These are phyloP conservation scores for Leptopilina myrica DNA, from an alignment of 2,888 invertebrate species.

Conservation along the genomic window DNA sequence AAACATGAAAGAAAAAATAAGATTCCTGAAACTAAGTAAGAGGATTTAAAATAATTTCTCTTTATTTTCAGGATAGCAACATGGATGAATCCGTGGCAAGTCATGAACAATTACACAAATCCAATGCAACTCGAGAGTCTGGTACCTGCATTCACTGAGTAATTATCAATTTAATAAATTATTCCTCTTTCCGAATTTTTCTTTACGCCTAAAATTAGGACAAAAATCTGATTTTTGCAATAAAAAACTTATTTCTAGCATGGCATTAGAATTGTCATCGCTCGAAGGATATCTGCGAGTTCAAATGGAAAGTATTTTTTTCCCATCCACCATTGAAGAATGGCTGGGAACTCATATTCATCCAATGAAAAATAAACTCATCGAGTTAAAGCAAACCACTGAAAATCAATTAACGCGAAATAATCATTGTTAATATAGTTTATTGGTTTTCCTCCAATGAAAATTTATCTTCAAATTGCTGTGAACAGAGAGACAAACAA, in stretches of 20 bases:
- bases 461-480: background rate
- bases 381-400: constrained; percentile 78
- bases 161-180: constrained; percentile 57
- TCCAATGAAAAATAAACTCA: constrained; percentile 78
- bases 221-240: constrained; percentile 19
- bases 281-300: constrained; percentile 78
- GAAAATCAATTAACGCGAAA: constrained; percentile 78
- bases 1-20: background rate
- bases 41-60: background rate
- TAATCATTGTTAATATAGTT: constrained; percentile 55
- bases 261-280: constrained; percentile 78
- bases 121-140: constrained; percentile 82
- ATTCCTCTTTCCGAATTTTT: background rate
- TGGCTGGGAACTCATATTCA: constrained; percentile 80
- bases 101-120: constrained; percentile 81
- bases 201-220: background rate
- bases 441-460: background rate
- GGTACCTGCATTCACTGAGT: constrained; percentile 80
- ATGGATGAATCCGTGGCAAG: constrained; percentile 86
- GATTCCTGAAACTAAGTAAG: too few relatives aligned
- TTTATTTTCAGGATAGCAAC: constrained; percentile 80
- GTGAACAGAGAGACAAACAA: constrained; percentile 3
- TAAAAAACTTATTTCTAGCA: constrained; percentile 70
- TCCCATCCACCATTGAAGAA: constrained; percentile 80
- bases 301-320: constrained; percentile 79